A percentile compares a stretch with the other conserved stretches of the same genome.
These are phyloP conservation scores for Subacronicta megacephala DNA, from an alignment of 2,888 invertebrate genomes.

Conservation along the genomic window DNA sequence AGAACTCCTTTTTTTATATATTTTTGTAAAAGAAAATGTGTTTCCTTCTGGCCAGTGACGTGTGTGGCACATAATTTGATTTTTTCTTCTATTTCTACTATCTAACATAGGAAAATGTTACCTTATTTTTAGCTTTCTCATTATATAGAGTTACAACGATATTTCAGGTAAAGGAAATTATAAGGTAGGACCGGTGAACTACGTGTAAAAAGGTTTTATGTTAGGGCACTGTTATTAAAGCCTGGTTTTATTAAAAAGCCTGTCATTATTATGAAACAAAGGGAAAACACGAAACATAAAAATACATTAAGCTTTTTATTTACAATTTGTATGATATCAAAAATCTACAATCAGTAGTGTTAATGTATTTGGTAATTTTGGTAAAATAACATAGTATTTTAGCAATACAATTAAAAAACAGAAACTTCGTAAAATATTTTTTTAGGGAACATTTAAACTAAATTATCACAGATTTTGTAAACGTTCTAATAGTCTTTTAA, in stretches of 20 bases:
- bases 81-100: constrained; percentile 11
- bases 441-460: constrained; percentile 45
- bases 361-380: constrained; percentile 28
- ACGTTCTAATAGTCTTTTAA: constrained; percentile 32
- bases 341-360: constrained; percentile 45
- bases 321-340: constrained; percentile 54
- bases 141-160: not conserved
- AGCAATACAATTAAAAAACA: constrained; percentile 37
- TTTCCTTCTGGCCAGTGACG: constrained; percentile 37
- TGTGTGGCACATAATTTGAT: constrained; percentile 41
- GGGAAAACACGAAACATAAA: constrained; percentile 21
- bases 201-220: constrained; percentile 18
- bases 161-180: constrained; percentile 23
- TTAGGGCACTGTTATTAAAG: not conserved
- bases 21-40: constrained; percentile 41
- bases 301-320: constrained; percentile 55
- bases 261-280: constrained; percentile 19
- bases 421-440: constrained; percentile 30
- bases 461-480: constrained; percentile 60
- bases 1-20: constrained; percentile 37
- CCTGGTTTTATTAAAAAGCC: constrained; percentile 20
- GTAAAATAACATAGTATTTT: constrained; percentile 15
- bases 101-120: constrained; percentile 14
- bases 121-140: constrained; percentile 12
- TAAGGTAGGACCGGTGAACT: constrained; percentile 7